These are phyloP conservation scores for Thaumetopoea pityocampa DNA, from an alignment of 1,140 invertebrate species.

Conservation along the genomic window DNA sequence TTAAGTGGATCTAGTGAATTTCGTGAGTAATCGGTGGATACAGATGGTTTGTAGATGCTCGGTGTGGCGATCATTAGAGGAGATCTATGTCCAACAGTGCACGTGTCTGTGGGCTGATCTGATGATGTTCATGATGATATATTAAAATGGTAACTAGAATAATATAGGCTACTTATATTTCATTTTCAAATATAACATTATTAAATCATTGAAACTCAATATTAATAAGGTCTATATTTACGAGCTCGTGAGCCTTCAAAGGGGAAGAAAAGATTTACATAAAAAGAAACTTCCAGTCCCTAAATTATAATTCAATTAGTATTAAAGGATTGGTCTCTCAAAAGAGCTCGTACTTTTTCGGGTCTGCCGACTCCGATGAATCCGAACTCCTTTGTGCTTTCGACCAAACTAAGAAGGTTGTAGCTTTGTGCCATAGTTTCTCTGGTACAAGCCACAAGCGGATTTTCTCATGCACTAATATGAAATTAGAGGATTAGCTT, in stretches of 20 bases:
- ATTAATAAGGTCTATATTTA: conserved; percentile 59
- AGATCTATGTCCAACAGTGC: too few relatives aligned
- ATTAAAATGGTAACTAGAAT: conserved; percentile 4
- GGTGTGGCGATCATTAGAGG: too few relatives aligned
- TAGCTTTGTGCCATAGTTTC: conserved; percentile 48
- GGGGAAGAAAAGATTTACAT: conserved; percentile 70
- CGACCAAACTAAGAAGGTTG: conserved; percentile 62
- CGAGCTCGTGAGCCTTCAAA: conserved; percentile 52
- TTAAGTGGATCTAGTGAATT: conserved; percentile 37
- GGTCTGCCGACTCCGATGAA: conserved; percentile 54
- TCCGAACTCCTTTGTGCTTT: conserved; percentile 62
- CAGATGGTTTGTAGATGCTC: too few relatives aligned
- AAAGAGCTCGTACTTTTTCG: conserved; percentile 63
- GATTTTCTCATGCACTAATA: conserved; percentile 19
- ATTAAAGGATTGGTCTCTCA: conserved; percentile 71
- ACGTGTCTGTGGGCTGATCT: too few relatives aligned
- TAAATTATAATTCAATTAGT: conserved; percentile 75
- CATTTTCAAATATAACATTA: conserved; percentile 13
- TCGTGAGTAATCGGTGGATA: too few relatives aligned
- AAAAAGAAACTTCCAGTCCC: conserved; percentile 70
- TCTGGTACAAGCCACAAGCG: conserved; percentile 49
- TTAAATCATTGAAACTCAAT: conserved; percentile 45
- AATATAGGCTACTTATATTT: conserved; percentile 15
- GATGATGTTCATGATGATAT: neutral
- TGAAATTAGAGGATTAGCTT: conserved; percentile 1